phyloP scores from a whole-genome alignment of 2,113 vertebrate species.

The Aegotheles bennettii region DNA sequence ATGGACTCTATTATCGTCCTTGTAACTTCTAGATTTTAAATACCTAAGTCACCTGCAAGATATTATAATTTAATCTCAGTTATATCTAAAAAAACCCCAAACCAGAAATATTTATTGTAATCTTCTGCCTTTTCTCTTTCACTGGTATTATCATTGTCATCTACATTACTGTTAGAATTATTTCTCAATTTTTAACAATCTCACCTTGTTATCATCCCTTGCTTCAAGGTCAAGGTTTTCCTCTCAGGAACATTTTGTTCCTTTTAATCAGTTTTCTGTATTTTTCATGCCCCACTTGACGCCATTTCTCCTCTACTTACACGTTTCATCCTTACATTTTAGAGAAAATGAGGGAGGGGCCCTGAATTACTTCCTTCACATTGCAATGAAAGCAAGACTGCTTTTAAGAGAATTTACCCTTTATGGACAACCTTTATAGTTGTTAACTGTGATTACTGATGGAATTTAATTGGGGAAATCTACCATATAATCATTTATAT shows the following conservation, averaged over 20 bases:
- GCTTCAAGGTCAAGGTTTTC: neutral
- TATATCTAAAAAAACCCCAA: neutral
- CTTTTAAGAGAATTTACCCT: neutral
- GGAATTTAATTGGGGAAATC: neutral
- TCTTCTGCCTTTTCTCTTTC: neutral
- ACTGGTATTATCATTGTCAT: neutral
- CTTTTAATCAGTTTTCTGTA: neutral
- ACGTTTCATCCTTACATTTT: neutral
- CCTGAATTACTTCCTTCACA: neutral
- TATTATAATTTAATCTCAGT: neutral
- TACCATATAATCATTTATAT: neutral
- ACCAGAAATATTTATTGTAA: neutral
- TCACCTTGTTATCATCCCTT: neutral
- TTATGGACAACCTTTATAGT: neutral
- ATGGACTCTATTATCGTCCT: neutral
- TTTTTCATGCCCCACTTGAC: neutral
- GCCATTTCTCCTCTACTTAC: neutral
- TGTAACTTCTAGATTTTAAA: neutral
- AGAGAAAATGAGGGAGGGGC: neutral
- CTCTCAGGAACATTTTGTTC: neutral
- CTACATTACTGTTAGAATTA: neutral
- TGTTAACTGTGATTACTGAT: neutral
- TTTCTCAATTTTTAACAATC: neutral
- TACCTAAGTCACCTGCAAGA: neutral
- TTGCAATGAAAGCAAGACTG: neutral